Percentiles rank a stretch among this genome's conserved stretches.
Evolutionary conservation across 2,113 vertebrate species (phyloP).

Genomic region (Megaleporinus macrocephalus): DNA sequence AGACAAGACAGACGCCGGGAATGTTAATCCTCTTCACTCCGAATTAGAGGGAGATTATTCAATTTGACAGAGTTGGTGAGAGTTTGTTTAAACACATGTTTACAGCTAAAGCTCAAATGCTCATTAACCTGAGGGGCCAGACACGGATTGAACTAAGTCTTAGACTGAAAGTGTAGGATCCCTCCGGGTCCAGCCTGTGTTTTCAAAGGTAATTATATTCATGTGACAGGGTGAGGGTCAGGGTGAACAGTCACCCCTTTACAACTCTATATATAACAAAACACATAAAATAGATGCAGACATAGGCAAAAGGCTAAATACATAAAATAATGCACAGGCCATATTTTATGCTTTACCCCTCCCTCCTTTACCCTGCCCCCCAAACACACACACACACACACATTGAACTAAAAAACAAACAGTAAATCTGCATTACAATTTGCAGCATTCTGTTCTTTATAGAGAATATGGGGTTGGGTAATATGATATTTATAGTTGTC

Average conservation of each 20-base stretch:
- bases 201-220: background rate
- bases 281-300: background rate
- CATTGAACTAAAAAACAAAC: no score
- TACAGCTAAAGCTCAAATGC: slow-evolving; percentile 4
- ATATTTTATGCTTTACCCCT: no score
- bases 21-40: background rate
- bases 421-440: no score
- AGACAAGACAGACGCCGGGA: background rate
- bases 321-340: no score
- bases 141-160: background rate
- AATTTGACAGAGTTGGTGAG: background rate
- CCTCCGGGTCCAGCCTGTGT: background rate
- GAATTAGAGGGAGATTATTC: background rate
- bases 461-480: no score
- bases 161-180: slow-evolving; percentile 26
- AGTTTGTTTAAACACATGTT: background rate
- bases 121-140: background rate
- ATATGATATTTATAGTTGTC: no score
- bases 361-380: no score
- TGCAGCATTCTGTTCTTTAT: no score
- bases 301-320: no score
- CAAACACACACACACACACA: no score
- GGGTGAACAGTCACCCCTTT: background rate
- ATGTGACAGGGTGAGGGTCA: background rate
- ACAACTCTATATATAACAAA: background rate